Evolutionary conservation across 2,888 invertebrate genomes (phyloP).

Genomic region (Apotomis turbidana): DNA sequence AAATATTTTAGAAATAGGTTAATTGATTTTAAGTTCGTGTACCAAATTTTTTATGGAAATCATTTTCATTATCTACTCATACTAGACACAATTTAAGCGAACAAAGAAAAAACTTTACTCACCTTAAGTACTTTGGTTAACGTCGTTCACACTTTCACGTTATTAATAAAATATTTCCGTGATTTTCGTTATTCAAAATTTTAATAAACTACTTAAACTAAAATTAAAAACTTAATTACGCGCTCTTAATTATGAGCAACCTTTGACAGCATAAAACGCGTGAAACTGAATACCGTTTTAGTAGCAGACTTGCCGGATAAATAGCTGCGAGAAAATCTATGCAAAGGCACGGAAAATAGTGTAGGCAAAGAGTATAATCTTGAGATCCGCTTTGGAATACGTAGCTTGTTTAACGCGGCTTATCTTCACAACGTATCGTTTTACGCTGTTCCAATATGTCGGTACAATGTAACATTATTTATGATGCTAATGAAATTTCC

Average conservation of each 20-base stretch:
- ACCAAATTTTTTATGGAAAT: too few species aligned
- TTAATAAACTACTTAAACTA: not conserved
- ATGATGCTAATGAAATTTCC: not conserved
- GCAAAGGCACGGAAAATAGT: constrained; percentile 45
- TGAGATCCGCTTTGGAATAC: constrained; percentile 26
- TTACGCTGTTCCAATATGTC: constrained; percentile 19
- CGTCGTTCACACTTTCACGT: too few species aligned
- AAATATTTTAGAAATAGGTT: too few species aligned
- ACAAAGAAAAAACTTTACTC: too few species aligned
- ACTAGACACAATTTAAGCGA: too few species aligned
- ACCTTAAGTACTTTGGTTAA: too few species aligned
- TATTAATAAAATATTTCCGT: not conserved
- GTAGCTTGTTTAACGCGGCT: constrained; percentile 30
- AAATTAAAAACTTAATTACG: not conserved
- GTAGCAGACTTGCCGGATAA: constrained; percentile 28
- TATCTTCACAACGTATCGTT: constrained; percentile 18
- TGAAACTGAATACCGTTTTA: constrained; percentile 29
- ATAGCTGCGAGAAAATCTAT: constrained; percentile 44
- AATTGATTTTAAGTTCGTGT: too few species aligned
- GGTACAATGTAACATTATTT: not conserved
- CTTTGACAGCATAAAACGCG: constrained; percentile 6
- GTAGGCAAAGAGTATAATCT: constrained; percentile 39
- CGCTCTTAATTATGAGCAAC: constrained; percentile 1
- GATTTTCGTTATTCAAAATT: not conserved
- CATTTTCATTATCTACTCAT: too few species aligned